Base-by-base conservation (phyloP, 2,888 invertebrate species). In the Poecilobothrus nobilitatus region DNA sequence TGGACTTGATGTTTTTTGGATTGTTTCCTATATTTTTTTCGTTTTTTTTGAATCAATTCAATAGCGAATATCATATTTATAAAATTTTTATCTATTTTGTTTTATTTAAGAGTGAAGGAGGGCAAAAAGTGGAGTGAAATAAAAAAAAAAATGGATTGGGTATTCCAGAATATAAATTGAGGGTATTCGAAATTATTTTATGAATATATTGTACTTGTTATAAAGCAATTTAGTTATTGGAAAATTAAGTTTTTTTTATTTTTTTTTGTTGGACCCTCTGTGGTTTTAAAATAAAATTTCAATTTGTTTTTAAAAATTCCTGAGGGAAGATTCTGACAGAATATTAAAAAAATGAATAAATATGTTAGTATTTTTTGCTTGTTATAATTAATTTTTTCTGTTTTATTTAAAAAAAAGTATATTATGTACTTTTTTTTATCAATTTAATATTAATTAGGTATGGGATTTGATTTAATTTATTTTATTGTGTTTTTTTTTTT, bases 1-100 rank as follows among this genome's bases (percentile, higher is more conserved):
- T 9, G 15, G 37, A 10, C 10, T 37, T 53, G 2, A 18, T 53
- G 1, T 53, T 18, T 53, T 53, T 53, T 53, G 53, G 53, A 53
- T 53, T 18, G 18, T 53, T 53, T 53, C 53, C 53, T 15, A 53
- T 18, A 53, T 12, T 18, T 41, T n/a, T 3, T 15, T 9, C 44
- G 15, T 3, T 6, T 53, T 18, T 18, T 53, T 15, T 37, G 37
- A 37, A 37, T 37, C 12, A 27, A 10, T 53, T 18, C 53, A 53
- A 53, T 53, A 53, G 6, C n/a, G 53, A 53, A 53, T 53, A 53
- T 53, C 18, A 53, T 12, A 53, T 53, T 53, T 53, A 53, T 53
- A 53, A 53, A 53, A n/a, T n/a, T 53, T 53, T 53, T 53, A 53
- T 53, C 15, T 53, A 27, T 53, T n/a, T 53, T 53, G 53, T 53